Base-by-base conservation (phyloP, 2,113 vertebrate species). In the Aythya baeri region DNA sequence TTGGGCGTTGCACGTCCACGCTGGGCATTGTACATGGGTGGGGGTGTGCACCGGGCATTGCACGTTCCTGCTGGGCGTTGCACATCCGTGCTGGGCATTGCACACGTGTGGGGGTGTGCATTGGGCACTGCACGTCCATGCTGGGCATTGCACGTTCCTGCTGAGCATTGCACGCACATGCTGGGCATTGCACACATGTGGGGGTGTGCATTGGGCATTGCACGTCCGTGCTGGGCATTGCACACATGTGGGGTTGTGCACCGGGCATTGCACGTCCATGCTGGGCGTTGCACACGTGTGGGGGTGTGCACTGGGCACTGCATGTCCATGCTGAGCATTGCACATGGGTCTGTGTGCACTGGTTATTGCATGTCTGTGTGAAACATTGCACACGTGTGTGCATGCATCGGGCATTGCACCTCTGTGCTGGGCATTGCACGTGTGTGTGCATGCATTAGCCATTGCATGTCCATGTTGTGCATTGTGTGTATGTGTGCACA, bases 371-470 rank as follows among this genome's bases (percentile, higher is more conserved):
- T 36, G 36, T 36, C 36, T 36, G 36, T 36, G 36, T 36, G 36
- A 36, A 36, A 36, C 36, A 6, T 14, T 6, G 34, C 23, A 15
- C 27, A 29, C 65, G 43, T 43, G 43, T 43, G 43, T 46, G 7
- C 8, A 8, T 25, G 62, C 17, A n/a, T 31, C 17, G 43, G 50
- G 2, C 3, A 20, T 2, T 2, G n/a, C 1, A 44, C 3, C 2
- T 46, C 17, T 4, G 1, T 7, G 16, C 3, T 4, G 20, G 9
- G 55, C 3, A 1, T 4, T 8, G 31, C 31, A 22, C 15, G 15
- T 43, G 43, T 46, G 46, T 46, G 46, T 21, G 7, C 17, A 44
- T 44, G 17, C 44, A 44, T 4, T 44, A 17, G 44, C 17, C 17
- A 46, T 46, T 46, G 17, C 44, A 46, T 46, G 44, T 46, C 7